Base-by-base conservation (phyloP, 2,797 vertebrate species). In the Acipenser oxyrinchus region DNA sequence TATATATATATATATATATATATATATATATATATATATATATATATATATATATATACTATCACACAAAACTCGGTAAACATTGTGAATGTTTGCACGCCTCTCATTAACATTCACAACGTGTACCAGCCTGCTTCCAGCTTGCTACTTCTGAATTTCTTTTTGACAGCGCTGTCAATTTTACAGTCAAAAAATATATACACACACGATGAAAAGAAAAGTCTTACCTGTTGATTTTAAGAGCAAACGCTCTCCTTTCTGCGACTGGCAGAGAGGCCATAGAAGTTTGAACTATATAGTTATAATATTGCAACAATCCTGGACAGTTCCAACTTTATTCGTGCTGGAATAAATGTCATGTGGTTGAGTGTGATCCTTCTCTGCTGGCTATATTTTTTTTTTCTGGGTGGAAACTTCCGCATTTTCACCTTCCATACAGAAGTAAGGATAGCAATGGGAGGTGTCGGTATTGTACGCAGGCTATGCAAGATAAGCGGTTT, bases 181-280 rank as follows among this genome's bases (percentile, higher is more conserved):
- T 58, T 62, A 51, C 69, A 23, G 23, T 37, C 23, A 37, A 37
- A 37, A 37, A 37, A 37, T 37, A 37, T 37, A 37, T 37, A 37
- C 2, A 37, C 11, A 53, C 18, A 52, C 10, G 3, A 12, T 53
- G n/a, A 51, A 70, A 53, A 49, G 57, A 37, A 37, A 37, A 37
- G 1, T 8, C 76, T 86, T 92, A 98, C 95, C 96, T 95, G 94
- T 95, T 97, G 89, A 97, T 92, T 81, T 94, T 96, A 71, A 95
- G 89, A 72, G 94, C 95, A 70, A 99, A 99, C 0, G 95, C 95
- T 70, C 96, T 91, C 79, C 96, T 88, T 60, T 98, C 95, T 0
- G 91, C 81, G 68, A 84, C 84, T 23, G 89, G 85, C 69, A 96
- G 66, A 18, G 94, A 91, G 68, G 95, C 92, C 96, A 98, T 88